These are phyloP conservation scores for Strix aluco DNA, from an alignment of 2,113 vertebrate species.

Conservation along the genomic window DNA sequence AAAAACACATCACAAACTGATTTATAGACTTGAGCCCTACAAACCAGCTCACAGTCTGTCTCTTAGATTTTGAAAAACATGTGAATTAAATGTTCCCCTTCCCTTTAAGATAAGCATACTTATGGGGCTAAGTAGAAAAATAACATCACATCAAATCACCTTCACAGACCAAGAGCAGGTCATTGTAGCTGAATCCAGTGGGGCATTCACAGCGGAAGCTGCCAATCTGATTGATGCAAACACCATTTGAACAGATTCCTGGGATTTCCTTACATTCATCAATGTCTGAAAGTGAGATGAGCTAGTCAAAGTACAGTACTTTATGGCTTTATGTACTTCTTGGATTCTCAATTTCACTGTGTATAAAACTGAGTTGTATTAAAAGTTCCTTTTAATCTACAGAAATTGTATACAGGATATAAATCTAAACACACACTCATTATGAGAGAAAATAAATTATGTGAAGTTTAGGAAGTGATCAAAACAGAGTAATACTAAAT, in stretches of 20 bases:
- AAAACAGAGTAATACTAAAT: not conserved
- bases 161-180: constrained; percentile 86
- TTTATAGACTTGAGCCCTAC: not conserved
- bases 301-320: not conserved
- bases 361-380: not conserved
- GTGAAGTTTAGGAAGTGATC: not conserved
- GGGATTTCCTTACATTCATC: constrained; percentile 88
- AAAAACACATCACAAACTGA: not conserved
- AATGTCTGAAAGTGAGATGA: constrained; percentile 79
- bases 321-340: not conserved
- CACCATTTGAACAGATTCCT: constrained; percentile 84
- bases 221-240: constrained; percentile 88
- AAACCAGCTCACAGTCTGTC: not conserved
- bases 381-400: not conserved
- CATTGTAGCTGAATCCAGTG: constrained; percentile 86
- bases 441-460: not conserved
- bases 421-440: not conserved
- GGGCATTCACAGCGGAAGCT: constrained; percentile 89
- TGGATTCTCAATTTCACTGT: not conserved
- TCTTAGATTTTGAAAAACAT: not conserved
- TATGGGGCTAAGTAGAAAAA: not conserved
- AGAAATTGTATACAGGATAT: not conserved
- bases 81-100: not conserved
- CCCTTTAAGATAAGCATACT: not conserved
- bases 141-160: constrained; percentile 62